Base-by-base conservation (phyloP, 2,888 invertebrate genomes). In the Acleris laterana region DNA sequence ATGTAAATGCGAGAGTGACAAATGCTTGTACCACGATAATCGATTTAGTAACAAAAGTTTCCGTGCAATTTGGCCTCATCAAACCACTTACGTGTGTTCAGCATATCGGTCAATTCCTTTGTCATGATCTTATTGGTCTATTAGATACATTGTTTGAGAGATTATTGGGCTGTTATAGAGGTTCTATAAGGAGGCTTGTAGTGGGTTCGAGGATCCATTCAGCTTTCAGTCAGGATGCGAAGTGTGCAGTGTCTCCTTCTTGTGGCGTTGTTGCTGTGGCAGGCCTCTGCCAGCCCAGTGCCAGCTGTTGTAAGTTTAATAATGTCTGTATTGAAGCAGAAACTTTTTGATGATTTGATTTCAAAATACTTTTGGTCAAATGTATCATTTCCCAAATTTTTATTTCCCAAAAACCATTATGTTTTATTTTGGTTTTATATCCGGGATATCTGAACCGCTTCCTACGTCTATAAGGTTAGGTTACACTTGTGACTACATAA, bases 251-350 rank as follows among this genome's bases (percentile, higher is more conserved):
- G 63, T 63, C 32, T 64, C n/a, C 50, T 68, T 1, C 60, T 68
- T n/a, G 9, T 68, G 7, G 51, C 20, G 13, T 9, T 68, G 51
- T 32, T 68, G 60, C 17, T 68, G 52, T 68, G 63, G 64, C 68
- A 68, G 57, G 60, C 48, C 4, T 50, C 59, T 11, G 63, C 63
- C 22, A 28, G 11, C 17, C 56, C 62, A 4, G n/a, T n/a, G 38
- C 38, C 38, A 11, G 38, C 38, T 20, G 56, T 56, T n/a, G 65
- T 65, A 44, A 60, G 59, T 62, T 25, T 25, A n/a, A 22, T 6
- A 19, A 20, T 32, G 11, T 38, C 32, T 17, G 16, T 46, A 46
- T 17, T 46, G 16, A n/a, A n/a, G n/a, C n/a, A n/a, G n/a, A n/a
- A n/a, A n/a, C n/a, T n/a, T n/a, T n/a, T n/a, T n/a, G n/a, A n/a